Conservation (phyloP, 2,797 vertebrate species). For the Rhincodon typus region DNA sequence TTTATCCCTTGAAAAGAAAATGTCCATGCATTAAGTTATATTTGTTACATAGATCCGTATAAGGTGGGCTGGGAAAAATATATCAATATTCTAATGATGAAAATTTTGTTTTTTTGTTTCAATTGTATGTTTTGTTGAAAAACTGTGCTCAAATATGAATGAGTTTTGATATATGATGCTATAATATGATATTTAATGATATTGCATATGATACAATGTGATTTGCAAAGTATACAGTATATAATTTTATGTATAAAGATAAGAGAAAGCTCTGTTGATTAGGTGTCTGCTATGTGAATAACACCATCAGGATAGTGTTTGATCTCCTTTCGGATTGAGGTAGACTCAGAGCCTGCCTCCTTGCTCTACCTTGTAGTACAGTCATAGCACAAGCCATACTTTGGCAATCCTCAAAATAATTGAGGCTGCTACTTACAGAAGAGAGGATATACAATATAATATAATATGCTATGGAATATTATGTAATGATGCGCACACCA, state of each 20-base stretch:
- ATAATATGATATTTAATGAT: neutral
- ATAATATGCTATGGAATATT: neutral
- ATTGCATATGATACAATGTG: neutral
- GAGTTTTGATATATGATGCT: neutral
- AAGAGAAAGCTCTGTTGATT: no score
- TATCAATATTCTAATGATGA: neutral
- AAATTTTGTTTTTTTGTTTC: neutral
- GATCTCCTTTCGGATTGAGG: no score
- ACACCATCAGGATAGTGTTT: no score
- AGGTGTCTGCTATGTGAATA: no score
- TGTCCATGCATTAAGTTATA: neutral
- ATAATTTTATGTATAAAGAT: neutral
- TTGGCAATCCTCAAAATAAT: no score
- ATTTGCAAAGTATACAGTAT: no score
- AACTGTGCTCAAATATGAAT: neutral
- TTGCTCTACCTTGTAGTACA: no score
- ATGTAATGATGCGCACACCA: neutral
- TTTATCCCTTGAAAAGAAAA: neutral
- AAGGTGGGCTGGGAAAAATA: neutral
- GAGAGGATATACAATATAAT: neutral
- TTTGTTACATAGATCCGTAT: neutral
- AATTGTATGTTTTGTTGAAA: neutral
- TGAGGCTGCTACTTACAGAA: no score
- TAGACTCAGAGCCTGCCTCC: no score
- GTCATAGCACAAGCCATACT: no score